A percentile compares a stretch with the other conserved stretches of the same genome.
phyloP scores from a whole-genome alignment of 2,888 invertebrate species.

The Bombyx huttoni region DNA sequence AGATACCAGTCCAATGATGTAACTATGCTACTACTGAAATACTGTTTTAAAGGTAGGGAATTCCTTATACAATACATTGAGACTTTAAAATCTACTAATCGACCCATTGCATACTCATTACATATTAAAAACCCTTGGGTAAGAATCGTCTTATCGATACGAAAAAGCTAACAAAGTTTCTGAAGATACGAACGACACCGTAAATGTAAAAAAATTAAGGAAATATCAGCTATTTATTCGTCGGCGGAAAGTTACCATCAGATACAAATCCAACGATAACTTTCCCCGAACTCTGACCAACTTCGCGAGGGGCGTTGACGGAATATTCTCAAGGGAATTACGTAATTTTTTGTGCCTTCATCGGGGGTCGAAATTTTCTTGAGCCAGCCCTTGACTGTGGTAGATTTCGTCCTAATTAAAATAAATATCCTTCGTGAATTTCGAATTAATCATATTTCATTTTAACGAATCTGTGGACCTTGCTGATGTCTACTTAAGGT shows the following conservation, averaged over 20 bases:
- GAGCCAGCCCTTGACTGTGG: not conserved
- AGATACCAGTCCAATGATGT: too few relatives aligned
- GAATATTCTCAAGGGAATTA: conserved; percentile 6
- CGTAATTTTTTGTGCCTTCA: conserved; percentile 2
- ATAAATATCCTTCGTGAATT: not conserved
- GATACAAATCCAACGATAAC: conserved; percentile 5
- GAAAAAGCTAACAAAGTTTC: not conserved
- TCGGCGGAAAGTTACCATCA: conserved; percentile 4
- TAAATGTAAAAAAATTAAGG: not conserved
- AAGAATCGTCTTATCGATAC: not conserved
- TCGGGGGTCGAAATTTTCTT: conserved; percentile 1
- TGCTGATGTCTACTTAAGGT: not conserved
- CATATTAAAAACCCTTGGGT: too few relatives aligned
- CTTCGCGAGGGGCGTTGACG: conserved; percentile 5
- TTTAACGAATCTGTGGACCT: not conserved
- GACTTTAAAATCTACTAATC: too few relatives aligned
- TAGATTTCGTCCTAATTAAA: not conserved
- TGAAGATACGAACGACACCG: not conserved
- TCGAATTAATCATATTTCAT: not conserved
- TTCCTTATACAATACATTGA: too few relatives aligned
- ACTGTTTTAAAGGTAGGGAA: too few relatives aligned
- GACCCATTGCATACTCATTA: too few relatives aligned
- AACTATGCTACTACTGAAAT: too few relatives aligned
- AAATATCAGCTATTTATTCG: conserved; percentile 3
- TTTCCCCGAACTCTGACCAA: conserved; percentile 4